Base-by-base conservation (phyloP, 2,888 invertebrate species). In the Ischnus inquisitorius region DNA sequence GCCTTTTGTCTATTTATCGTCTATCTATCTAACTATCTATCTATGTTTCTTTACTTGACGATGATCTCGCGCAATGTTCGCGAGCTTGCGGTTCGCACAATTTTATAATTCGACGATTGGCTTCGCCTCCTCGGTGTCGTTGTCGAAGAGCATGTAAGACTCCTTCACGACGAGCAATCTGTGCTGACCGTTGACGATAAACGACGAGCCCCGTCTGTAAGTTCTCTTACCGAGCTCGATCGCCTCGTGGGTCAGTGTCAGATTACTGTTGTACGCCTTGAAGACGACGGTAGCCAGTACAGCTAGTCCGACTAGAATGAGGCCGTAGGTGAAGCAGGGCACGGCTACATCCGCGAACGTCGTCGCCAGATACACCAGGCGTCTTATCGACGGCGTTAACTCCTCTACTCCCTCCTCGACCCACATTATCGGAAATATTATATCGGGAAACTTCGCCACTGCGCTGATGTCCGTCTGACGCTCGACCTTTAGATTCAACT, bases 341-440 rank as follows among this genome's bases (percentile, higher is more conserved):
- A 95, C 96, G 0, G 96, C 95, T 34, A 96, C 93, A 16, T 97
- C 97, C 0, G 96, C 96, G 84, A 97, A 95, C 0, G 97, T 96
- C 1, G 97, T 97, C 16, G 97, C 96, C 60, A 97, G 91, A 93
- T 96, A 97, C 22, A 97, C 95, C 97, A 97, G 97, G 25, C 97
- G 95, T 90, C 96, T 95, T 78, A 98, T 97, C n/a, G 97, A 94
- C 0, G 97, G 96, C 0, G 97, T 95, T 6, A 98, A 92, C 87
- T 97, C 97, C 74, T 96, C 96, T 57, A 97, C 95, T 12, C 97
- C 97, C 96, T 98, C 98, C 93, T 98, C 97, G 1, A 97, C 88
- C 98, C 98, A 98, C 96, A 98, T 97, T 54, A 98, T 96, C 0
- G 98, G 98, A 92, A 97, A 97, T 6, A 97, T 95, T 72, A 97